These are phyloP conservation scores for Deilephila porcellus DNA, from an alignment of 2,888 invertebrate genomes.

Conservation along the genomic window DNA sequence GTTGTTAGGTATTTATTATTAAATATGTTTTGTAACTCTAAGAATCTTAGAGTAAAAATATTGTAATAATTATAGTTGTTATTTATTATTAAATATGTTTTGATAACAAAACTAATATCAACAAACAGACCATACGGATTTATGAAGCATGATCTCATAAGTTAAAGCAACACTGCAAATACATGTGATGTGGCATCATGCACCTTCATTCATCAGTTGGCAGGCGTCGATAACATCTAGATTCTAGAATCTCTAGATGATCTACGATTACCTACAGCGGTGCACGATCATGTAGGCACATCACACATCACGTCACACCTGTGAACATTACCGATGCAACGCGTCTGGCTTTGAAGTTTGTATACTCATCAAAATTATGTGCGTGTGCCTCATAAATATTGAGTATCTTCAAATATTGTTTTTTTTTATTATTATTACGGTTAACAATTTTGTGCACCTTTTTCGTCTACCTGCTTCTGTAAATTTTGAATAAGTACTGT, in stretches of 20 bases:
- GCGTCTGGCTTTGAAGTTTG: constrained; percentile 9
- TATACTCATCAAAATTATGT: background rate
- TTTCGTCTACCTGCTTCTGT: no score
- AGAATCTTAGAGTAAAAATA: no score
- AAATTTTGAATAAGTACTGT: no score
- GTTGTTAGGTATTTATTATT: no score
- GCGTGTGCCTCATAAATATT: constrained; percentile 11
- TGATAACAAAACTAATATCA: no score
- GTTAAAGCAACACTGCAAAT: constrained; percentile 29
- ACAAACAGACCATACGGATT: background rate
- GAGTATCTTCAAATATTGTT: no score
- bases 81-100: no score
- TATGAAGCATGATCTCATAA: constrained; percentile 7
- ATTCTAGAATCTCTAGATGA: constrained; percentile 2
- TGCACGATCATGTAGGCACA: constrained; percentile 13
- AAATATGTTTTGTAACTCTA: no score
- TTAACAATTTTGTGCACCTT: no score
- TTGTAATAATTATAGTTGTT: no score
- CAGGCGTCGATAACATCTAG: constrained; percentile 4
- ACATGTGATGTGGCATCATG: constrained; percentile 12
- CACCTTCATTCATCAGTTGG: constrained; percentile 31
- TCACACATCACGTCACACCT: constrained; percentile 18
- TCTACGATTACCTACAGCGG: constrained; percentile 16
- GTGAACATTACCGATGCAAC: constrained; percentile 2
- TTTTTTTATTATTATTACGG: no score